Conservation (phyloP, 2,888 invertebrate species). For the Chirona hameri region DNA sequence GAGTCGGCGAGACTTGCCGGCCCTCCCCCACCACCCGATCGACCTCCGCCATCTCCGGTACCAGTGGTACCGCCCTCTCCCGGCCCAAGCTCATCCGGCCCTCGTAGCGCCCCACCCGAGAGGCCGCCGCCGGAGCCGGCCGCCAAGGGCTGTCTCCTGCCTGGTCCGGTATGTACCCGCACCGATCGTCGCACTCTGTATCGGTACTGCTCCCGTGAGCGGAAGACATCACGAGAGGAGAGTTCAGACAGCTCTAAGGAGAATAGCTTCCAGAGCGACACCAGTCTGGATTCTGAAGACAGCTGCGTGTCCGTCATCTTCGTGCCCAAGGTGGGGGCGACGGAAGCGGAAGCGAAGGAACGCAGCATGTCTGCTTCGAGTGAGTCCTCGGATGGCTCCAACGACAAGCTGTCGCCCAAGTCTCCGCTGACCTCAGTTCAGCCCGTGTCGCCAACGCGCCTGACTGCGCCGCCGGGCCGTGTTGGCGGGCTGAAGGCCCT, state of each 20-base stretch:
- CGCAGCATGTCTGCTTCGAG: conserved; percentile 39
- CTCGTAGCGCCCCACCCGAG: background rate
- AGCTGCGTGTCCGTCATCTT: conserved; percentile 90
- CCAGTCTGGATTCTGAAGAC: conserved; percentile 89
- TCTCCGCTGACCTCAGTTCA: conserved; percentile 39
- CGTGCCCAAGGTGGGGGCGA: conserved; percentile 71
- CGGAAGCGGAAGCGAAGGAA: conserved; percentile 34
- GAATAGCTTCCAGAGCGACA: conserved; percentile 84
- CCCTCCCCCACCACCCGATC: background rate
- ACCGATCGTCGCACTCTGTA: conserved; percentile 39
- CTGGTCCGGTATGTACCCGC: background rate
- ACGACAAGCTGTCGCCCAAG: conserved; percentile 42
- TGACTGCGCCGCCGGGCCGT: background rate
- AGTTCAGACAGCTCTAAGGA: conserved; percentile 60
- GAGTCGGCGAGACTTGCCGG: background rate
- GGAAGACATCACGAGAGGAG: conserved; percentile 78
- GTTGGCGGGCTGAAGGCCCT: background rate
- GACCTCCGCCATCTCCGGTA: background rate
- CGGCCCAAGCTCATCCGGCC: too few species aligned
- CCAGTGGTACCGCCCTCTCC: too few species aligned
- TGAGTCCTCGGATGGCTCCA: conserved; percentile 40
- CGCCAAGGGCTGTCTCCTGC: background rate
- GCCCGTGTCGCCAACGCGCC: background rate
- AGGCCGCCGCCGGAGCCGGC: background rate
- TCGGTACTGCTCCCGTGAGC: conserved; percentile 50